Base-by-base conservation (phyloP, 1,140 invertebrate genomes). In the Idris sp. region DNA sequence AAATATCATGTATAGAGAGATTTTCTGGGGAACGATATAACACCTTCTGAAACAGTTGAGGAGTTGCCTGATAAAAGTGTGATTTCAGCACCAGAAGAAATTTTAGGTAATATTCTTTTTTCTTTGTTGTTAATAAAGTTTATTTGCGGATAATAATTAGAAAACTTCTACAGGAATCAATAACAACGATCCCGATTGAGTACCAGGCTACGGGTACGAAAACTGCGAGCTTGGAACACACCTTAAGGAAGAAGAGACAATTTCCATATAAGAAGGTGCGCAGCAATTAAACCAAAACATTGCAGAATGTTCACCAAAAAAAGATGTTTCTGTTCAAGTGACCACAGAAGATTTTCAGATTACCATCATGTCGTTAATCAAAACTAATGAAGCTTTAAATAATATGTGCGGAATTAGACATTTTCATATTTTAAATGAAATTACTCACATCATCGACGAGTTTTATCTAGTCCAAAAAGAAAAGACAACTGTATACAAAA, bases 401-500 rank as follows among this genome's bases (percentile, higher is more conserved):
- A 59, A 16, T 1, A 6, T 58, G 14, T 58, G 51, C n/a, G 51
- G 51, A 5, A 56, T 56, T 9, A 18, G 35, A 19, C 30, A 31
- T 36, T 36, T 56, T 13, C 2, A 30, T 10, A 43, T 56, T 41
- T 9, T 56, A 4, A 16, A 41, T 11, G 51, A 56, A 43, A 13
- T 43, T 0, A 19, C 11, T n/a, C n/a, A 10, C 9, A 5, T 56
- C 2, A 10, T 58, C 10, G 8, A 58, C 14, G 30, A 44, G 14
- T 16, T 28, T 1, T 58, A 26, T 44, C 54, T 28, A 44, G 25
- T 18, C n/a, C 13, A 54, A 40, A 31, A 58, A 58, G 33, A 41
- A 19, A 11, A 31, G 19, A 18, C 11, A 2, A n/a, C 30, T 58
- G 11, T 35, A 26, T 25, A 58, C 40, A 0, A 58, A 44, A 16